Conservation (phyloP, 37 sponge, comb jelly and placozoan genomes). For the Lycopodina hypogea region DNA sequence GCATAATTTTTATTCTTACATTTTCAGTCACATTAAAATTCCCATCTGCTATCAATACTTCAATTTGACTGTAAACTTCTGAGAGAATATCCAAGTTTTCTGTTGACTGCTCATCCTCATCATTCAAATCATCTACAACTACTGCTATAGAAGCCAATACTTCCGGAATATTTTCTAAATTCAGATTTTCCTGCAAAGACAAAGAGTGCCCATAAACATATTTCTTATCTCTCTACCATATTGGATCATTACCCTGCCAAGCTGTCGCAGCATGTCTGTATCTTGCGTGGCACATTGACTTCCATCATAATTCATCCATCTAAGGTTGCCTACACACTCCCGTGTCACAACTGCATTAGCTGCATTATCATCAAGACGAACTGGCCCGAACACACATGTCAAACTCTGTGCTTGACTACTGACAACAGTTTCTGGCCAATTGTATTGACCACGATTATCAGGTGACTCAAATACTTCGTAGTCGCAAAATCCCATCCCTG, state of each 20-base stretch:
- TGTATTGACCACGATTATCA: conserved; percentile 16
- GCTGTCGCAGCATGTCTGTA: conserved; percentile 2
- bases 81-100: conserved; percentile 15
- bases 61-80: background rate
- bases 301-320: conserved; percentile 29
- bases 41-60: background rate
- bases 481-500: conserved; percentile 44
- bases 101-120: conserved; percentile 21
- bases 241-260: background rate
- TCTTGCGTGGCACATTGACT: conserved; percentile 11
- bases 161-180: conserved; percentile 1
- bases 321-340: background rate
- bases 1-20: conserved; percentile 7
- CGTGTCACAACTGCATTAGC: conserved; percentile 7
- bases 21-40: conserved; percentile 8
- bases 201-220: background rate
- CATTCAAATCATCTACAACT: conserved; percentile 7
- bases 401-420: background rate
- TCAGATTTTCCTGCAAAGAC: background rate
- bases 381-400: conserved; percentile 4
- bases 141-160: background rate
- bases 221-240: background rate
- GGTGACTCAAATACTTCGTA: background rate
- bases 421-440: conserved; percentile 35
- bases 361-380: background rate